Evolutionary conservation across 2,888 invertebrate genomes (phyloP).

Genomic region (Pandemis cinnamomeana): DNA sequence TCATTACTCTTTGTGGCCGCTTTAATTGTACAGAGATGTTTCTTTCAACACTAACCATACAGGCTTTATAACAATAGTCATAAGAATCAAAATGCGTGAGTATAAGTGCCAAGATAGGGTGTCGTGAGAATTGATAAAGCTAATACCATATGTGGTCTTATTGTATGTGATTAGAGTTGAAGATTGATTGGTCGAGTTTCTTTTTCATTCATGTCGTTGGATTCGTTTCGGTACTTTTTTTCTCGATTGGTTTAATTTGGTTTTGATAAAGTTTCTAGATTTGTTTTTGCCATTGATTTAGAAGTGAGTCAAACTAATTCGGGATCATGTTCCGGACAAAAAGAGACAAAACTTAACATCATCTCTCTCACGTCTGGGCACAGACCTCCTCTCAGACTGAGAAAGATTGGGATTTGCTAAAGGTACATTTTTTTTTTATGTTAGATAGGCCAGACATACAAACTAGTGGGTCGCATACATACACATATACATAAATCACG

Average conservation of each 20-base stretch:
- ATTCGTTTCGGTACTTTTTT: constrained; percentile 29
- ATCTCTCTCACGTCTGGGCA: too few species aligned
- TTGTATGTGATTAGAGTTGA: not conserved
- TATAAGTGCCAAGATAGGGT: not conserved
- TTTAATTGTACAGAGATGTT: constrained; percentile 55
- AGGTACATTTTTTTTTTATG: too few species aligned
- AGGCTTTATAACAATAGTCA: not conserved
- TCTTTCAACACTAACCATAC: not conserved
- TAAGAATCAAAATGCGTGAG: constrained; percentile 8
- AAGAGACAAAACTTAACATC: too few species aligned
- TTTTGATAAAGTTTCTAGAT: constrained; percentile 3
- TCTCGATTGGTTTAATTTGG: constrained; percentile 22
- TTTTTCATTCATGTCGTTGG: constrained; percentile 28
- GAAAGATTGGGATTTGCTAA: too few species aligned
- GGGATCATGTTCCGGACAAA: too few species aligned
- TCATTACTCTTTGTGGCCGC: constrained; percentile 72
- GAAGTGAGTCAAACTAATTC: too few species aligned
- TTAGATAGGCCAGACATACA: too few species aligned
- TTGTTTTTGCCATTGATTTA: constrained; percentile 3
- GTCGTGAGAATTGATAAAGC: not conserved
- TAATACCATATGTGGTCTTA: constrained; percentile 8
- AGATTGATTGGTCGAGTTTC: constrained; percentile 6
- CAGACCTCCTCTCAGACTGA: too few species aligned
- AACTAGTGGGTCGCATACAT: too few species aligned
- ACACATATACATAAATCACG: too few species aligned